These are phyloP conservation scores for Lordiphosa collinella DNA, from an alignment of 1,140 invertebrate genomes.

Conservation along the genomic window DNA sequence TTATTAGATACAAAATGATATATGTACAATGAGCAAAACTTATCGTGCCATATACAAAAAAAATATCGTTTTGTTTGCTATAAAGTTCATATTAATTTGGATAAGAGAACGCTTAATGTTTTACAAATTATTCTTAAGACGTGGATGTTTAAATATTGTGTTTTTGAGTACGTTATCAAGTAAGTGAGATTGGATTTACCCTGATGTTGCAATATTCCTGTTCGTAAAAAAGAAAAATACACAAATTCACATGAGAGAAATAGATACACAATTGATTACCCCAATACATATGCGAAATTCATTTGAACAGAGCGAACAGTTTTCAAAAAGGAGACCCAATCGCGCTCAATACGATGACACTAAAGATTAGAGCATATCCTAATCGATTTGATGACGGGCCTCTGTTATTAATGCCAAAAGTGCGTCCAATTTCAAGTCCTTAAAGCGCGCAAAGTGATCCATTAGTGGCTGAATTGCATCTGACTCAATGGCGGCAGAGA, in stretches of 20 bases:
- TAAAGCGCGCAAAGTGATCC: constrained; percentile 75
- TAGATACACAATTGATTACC: constrained; percentile 32
- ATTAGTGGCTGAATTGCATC: constrained; percentile 77
- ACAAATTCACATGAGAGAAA: constrained; percentile 42
- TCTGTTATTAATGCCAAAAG: constrained; percentile 72
- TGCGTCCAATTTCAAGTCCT: constrained; percentile 75
- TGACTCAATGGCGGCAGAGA: constrained; percentile 74
- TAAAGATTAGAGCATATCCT: constrained; percentile 19
- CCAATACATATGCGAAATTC: constrained; percentile 33
- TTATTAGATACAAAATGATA: constrained; percentile 64
- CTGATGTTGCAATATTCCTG: constrained; percentile 31
- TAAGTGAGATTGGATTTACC: constrained; percentile 41
- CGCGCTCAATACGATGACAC: constrained; percentile 2
- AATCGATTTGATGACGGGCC: constrained; percentile 75
- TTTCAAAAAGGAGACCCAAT: constrained; percentile 13
- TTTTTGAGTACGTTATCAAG: constrained; percentile 24
- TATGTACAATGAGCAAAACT: constrained; percentile 69
- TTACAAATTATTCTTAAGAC: constrained; percentile 28
- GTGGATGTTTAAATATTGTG: constrained; percentile 33
- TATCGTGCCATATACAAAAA: constrained; percentile 50
- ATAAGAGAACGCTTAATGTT: constrained; percentile 45
- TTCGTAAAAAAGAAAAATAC: constrained; percentile 32
- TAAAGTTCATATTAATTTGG: constrained; percentile 46
- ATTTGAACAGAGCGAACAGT: constrained; percentile 28
- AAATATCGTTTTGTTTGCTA: constrained; percentile 17